These are phyloP conservation scores for Unio pictorum DNA, from an alignment of 2,888 invertebrate species.

Conservation along the genomic window DNA sequence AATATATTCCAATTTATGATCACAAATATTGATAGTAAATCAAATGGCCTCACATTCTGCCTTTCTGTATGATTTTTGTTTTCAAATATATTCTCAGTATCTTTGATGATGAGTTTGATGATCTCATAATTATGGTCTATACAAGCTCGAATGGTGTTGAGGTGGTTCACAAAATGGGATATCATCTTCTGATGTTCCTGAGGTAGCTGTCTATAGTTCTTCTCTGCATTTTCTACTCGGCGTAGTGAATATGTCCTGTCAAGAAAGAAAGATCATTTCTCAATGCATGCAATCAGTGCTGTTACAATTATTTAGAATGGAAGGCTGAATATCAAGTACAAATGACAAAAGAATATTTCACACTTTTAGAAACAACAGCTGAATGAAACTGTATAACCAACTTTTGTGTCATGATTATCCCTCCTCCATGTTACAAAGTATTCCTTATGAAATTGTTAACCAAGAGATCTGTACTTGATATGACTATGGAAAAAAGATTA, in stretches of 20 bases:
- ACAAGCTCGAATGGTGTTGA: slow-evolving; percentile 83
- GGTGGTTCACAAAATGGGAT: slow-evolving; percentile 82
- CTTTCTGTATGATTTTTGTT: slow-evolving; percentile 74
- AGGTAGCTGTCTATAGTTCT: slow-evolving; percentile 82
- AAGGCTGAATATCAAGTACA: not conserved
- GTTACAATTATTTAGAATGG: too few relatives aligned
- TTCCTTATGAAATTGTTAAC: too few relatives aligned
- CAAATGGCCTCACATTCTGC: slow-evolving; percentile 12
- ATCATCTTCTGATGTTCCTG: slow-evolving; percentile 83
- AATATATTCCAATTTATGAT: not conserved
- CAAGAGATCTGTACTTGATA: too few relatives aligned
- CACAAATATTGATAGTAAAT: too few relatives aligned
- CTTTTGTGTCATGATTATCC: too few relatives aligned
- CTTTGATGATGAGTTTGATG: slow-evolving; percentile 81
- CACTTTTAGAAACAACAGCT: too few relatives aligned
- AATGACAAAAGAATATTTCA: not conserved
- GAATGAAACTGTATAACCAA: too few relatives aligned
- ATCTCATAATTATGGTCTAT: slow-evolving; percentile 80
- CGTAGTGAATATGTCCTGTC: slow-evolving; percentile 83
- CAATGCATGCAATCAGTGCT: too few relatives aligned
- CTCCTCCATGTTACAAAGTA: too few relatives aligned
- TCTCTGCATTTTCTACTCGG: slow-evolving; percentile 84
- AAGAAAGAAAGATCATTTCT: slow-evolving; percentile 31
- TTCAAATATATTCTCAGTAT: slow-evolving; percentile 88
- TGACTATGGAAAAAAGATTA: too few relatives aligned